Evolutionary conservation across 2,113 vertebrate genomes (phyloP), one percentile per base, ranked within the genome.

Genomic region (Ophthalmolycus amberensis): DNA sequence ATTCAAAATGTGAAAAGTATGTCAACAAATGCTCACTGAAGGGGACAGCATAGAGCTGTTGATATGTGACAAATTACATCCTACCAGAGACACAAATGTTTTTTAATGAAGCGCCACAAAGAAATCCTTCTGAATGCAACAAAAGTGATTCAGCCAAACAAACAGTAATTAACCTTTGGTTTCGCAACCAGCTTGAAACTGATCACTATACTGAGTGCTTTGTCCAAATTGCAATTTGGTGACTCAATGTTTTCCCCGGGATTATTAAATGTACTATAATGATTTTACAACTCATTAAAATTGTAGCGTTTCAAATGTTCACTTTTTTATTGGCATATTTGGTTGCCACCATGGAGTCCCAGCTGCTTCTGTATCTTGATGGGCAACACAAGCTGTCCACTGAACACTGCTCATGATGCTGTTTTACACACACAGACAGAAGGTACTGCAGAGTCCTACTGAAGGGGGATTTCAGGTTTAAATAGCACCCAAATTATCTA

Each of bases 351-450:
- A 81, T 29, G 76, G 75, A 83, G 52, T 78, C 65, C 78, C 82
- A 88, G 90, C 88, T 90, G 89, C 75, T 86, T 82, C 58, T 80
- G 66, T 58, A 42, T 80, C 50, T 77, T 85, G 65, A 89, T 86
- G 63, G 56, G 71, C 6, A n/a, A 72, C 72, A 64, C 85, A 88
- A 90, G 89, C 86, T 88, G 85, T 90, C 81, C 66, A 65, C 48
- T 27, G 42, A 70, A 58, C 73, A 70, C 70, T 59, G 69, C 64
- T 60, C 73, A 71, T 46, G 67, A 78, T 18, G 20, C 42, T 32
- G 69, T 63, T 81, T 63, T 62, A 38, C 34, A 69, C 65, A 67
- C 65, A 67, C 25, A 60, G 29, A 75, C 54, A 40, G 27, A 20
- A 83, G 34, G 64, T 40, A 32, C 58, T 50, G 75, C 14, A 32